Base-by-base conservation (phyloP, 2,797 vertebrate species). In the Rhinophrynus dorsalis region DNA sequence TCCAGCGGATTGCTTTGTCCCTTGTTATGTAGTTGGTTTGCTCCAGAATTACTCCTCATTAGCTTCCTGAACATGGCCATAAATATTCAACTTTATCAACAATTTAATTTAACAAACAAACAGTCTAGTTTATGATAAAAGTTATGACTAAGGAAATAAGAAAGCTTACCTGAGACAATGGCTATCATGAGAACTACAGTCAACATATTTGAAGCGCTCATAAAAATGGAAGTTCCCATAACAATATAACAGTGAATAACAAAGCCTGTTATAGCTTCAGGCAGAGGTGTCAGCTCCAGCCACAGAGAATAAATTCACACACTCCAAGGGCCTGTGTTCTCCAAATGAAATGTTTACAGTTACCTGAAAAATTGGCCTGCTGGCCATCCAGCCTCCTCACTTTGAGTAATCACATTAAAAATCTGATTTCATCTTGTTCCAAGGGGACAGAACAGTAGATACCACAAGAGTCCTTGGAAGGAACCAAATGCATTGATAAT, bases 401-500 rank as follows among this genome's bases (percentile, higher is more conserved):
- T 58, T 26, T 18, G 3, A 65, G 44, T 72, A 65, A 65, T 72
- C 54, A 12, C 37, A 58, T 72, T 72, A 50, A 58, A 57, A 42
- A n/a, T 42, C 52, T 51, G 68, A 65, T 72, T 65, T 58, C 15
- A 72, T 72, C 52, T 65, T 51, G 35, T 54, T 51, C 60, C 59
- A 42, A 57, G 21, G 48, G 13, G 61, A 64, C 37, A 24, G 44
- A 50, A 52, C 24, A 26, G 40, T 5, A 21, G 51, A 71, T 65
- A 65, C 68, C 68, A 51, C 61, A 72, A 52, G 21, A 58, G 52
- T 40, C 45, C 26, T 42, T 44, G 42, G 18, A 72, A 58, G 10
- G 20, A 42, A 42, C 54, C 52, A 72, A 72, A 75, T 73, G 79
- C 78, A 74, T 73, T 60, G 27, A 54, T 85, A 85, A 83, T 79